phyloP scores from a whole-genome alignment of 2,113 vertebrate genomes.

The Haemorhous mexicanus region DNA sequence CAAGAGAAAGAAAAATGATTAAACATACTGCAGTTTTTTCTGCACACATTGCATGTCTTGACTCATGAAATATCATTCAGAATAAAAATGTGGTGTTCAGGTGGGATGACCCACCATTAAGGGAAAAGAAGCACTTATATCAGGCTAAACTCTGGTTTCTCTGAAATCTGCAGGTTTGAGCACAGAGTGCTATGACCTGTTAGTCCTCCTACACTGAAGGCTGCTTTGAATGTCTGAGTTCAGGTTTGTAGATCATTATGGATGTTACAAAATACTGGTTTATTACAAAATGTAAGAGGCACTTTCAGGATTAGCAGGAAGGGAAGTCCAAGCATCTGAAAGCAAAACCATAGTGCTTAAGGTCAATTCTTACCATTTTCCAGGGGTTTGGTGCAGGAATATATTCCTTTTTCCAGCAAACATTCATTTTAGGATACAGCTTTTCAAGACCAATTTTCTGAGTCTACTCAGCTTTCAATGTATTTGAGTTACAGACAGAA shows the following conservation, averaged over 20 bases:
- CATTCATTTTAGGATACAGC: background rate
- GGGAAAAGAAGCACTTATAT: background rate
- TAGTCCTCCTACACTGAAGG: background rate
- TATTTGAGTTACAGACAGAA: background rate
- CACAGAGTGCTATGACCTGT: background rate
- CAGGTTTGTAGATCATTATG: background rate
- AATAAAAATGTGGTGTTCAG: background rate
- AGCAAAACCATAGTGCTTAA: slow-evolving; percentile 52
- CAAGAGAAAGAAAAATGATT: slow-evolving; percentile 19
- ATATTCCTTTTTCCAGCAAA: background rate
- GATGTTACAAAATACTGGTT: background rate
- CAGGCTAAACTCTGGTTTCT: background rate
- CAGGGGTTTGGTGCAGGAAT: background rate
- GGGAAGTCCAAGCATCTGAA: slow-evolving; percentile 34
- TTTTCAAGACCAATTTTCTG: background rate
- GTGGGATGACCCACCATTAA: background rate
- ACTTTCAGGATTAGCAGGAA: slow-evolving; percentile 41
- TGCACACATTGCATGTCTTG: background rate
- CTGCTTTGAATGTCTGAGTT: slow-evolving; percentile 41
- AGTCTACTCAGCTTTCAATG: background rate
- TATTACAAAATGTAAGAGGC: slow-evolving; percentile 31
- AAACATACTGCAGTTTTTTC: background rate
- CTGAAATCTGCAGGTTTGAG: background rate
- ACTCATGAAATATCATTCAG: background rate
- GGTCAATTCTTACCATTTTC: background rate